These are phyloP conservation scores for Dinomys branickii DNA, from an alignment of 2,113 vertebrate species.

Conservation along the genomic window DNA sequence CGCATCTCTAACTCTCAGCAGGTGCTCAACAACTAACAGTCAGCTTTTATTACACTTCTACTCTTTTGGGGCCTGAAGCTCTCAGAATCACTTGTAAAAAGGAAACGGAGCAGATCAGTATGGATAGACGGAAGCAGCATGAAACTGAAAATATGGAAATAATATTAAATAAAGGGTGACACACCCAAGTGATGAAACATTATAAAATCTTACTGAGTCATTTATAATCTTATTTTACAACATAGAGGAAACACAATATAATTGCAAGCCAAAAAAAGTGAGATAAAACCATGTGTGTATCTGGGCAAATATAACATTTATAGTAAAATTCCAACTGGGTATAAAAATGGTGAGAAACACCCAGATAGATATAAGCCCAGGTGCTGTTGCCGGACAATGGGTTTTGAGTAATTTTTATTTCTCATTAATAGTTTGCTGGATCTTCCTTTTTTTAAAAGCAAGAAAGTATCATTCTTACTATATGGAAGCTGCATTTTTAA, in stretches of 20 bases:
- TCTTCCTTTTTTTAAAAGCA: conserved; percentile 30
- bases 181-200: conserved; percentile 14
- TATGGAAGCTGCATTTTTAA: neutral
- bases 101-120: neutral
- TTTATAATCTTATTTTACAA: conserved; percentile 16
- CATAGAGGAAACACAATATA: neutral
- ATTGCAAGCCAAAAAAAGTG: neutral
- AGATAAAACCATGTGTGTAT: neutral
- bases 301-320: neutral
- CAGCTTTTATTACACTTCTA: neutral
- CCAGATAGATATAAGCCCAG: neutral
- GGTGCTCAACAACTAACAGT: neutral
- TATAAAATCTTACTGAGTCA: neutral
- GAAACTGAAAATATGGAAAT: conserved; percentile 17
- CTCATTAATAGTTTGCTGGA: neutral
- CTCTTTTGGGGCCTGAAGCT: neutral
- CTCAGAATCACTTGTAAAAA: neutral
- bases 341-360: neutral
- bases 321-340: neutral
- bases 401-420: neutral
- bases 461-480: neutral
- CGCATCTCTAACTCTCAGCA: neutral
- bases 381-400: neutral
- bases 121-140: conserved; percentile 12
- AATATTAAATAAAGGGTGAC: conserved; percentile 1